Base-by-base conservation (phyloP, 2,888 invertebrate species). In the Agrochola lota region DNA sequence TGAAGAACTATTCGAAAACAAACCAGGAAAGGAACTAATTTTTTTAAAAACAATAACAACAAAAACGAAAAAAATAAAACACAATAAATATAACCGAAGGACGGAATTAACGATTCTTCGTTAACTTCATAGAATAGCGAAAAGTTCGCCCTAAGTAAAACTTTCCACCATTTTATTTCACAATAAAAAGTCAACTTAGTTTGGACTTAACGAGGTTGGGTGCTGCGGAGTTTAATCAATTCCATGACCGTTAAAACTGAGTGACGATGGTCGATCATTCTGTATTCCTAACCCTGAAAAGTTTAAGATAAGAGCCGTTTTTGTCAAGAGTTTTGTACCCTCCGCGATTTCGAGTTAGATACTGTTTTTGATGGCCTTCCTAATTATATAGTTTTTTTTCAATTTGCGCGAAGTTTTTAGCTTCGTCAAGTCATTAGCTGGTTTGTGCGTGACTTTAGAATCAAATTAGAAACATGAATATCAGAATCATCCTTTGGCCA, bases 161-260 rank as follows among this genome's bases (percentile, higher is more conserved):
- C 87, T 92, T 88, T 75, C 67, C 72, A 80, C 75, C 86, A 82
- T 90, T 92, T 91, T 88, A 90, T 90, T 91, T 83, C 85, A 85
- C 88, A 89, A 89, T 91, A 91, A 92, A 92, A 92, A 89, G 80
- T 86, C 81, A 87, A 90, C 89, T 89, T 87, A 82, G 81, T 89
- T 86, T 76, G 81, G 74, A 82, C 85, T 87, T 87, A 88, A 90
- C 88, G 90, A 89, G 87, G 84, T 84, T 88, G 83, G 85, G 87
- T 79, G 84, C 84, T 78, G 85, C 80, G 78, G 87, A 91, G 87
- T 90, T 90, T 91, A 85, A 91, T 90, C 88, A 87, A 85, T 87
- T 88, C 85, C 69, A 80, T 87, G 85, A 73, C 83, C 87, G 88
- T 89, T 88, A 85, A 86, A 89, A 90, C 86, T 89, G 86, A 91